These are phyloP conservation scores for Camponotus floridanus DNA, from an alignment of 1,140 invertebrate species.

Conservation along the genomic window DNA sequence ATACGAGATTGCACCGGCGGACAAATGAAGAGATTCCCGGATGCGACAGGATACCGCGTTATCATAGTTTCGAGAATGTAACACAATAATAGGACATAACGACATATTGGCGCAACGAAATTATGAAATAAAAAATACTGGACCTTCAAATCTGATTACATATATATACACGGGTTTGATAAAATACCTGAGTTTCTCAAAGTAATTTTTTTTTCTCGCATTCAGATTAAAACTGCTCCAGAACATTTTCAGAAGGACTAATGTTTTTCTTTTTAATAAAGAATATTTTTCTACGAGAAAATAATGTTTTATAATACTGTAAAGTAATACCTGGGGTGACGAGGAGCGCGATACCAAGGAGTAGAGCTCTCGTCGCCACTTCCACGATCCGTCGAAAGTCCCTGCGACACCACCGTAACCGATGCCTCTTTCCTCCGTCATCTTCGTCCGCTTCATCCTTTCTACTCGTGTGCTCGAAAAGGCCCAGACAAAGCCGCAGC, in stretches of 20 bases:
- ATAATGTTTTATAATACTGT: neutral
- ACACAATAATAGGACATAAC: conserved; percentile 10
- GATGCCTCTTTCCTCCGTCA: conserved; percentile 77
- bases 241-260: neutral
- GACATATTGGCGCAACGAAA: neutral
- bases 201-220: neutral
- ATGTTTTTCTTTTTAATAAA: neutral
- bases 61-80: conserved; percentile 31
- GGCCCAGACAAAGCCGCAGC: conserved; percentile 64
- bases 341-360: conserved; percentile 83
- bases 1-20: conserved; percentile 30
- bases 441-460: conserved; percentile 63
- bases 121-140: neutral
- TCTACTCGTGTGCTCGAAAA: conserved; percentile 65
- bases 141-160: neutral
- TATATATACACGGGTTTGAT: neutral
- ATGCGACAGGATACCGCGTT: conserved; percentile 37
- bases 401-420: conserved; percentile 79
- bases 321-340: conserved; percentile 82
- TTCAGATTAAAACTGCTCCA: neutral
- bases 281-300: neutral
- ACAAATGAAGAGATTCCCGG: conserved; percentile 52
- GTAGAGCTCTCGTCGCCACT: conserved; percentile 81
- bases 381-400: conserved; percentile 81
- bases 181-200: neutral